Base-by-base conservation (phyloP, 64 coral and sea anemone genomes). In the Pocillopora verrucosa region DNA sequence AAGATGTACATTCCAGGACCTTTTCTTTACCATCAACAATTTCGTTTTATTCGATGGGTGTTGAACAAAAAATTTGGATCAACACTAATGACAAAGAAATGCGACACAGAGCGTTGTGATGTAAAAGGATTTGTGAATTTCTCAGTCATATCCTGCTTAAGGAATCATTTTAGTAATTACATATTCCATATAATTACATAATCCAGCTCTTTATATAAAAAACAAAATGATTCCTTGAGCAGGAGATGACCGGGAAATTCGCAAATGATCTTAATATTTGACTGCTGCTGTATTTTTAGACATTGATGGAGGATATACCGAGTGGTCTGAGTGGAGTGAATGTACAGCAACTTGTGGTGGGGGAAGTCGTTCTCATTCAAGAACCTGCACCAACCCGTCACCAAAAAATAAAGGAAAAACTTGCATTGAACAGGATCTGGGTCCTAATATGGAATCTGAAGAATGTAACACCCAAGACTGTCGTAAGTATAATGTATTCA, bases 371-470 rank as follows among this genome's bases (percentile, higher is more conserved):
- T 95, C 82, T 36, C 93, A 91, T 22, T 84, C 86, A 73, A 89
- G 96, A 69, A 98, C 91, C 36, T 98, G 96, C 57, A 95, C 96
- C 36, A 98, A 95, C 58, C 96, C 96, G 13, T 22, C 82, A 15
- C 96, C 96, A 81, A 62, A 63, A n/a, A 63, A 63, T 15, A 59
- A 34, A 61, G 79, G 79, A 10, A 81, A 81, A 81, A 63, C 79
- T 36, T 81, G 79, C 25, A 30, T 35, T 2, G 79, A 81, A 17
- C 60, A 81, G 1, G 26, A 22, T 13, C 59, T 81, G 16, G 79
- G 60, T 34, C 79, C 79, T 5, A n/a, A n/a, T 10, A 62, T 14
- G 58, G 12, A 81, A 25, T 62, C 79, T 26, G 26, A 62, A 17
- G 59, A 60, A 16, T 81, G 79, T 59, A 81, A 81, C 59, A 81